A percentile compares a stretch with the other conserved stretches of the same genome.
These are phyloP conservation scores for Semicossyphus pulcher DNA, from an alignment of 2,113 vertebrate species.

Conservation along the genomic window DNA sequence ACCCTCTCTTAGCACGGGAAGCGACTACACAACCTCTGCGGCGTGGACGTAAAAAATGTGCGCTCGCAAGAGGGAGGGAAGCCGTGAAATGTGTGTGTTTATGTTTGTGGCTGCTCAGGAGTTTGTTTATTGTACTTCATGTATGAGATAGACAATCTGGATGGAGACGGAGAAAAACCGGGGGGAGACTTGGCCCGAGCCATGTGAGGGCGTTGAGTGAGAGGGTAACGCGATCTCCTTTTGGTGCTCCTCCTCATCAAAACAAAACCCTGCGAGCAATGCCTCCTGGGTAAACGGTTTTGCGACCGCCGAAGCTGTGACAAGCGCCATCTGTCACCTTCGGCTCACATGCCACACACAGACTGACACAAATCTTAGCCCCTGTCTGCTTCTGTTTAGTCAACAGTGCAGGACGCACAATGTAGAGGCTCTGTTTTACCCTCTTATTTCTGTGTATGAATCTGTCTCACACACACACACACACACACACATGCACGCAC, in stretches of 20 bases:
- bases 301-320: conserved; percentile 73
- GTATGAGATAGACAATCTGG: conserved; percentile 54
- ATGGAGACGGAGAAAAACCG: conserved; percentile 9
- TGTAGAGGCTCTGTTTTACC: neutral
- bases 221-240: conserved; percentile 81
- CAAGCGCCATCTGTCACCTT: conserved; percentile 79
- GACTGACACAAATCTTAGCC: conserved; percentile 48
- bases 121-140: conserved; percentile 66
- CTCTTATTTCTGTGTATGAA: neutral
- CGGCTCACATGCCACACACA: conserved; percentile 71
- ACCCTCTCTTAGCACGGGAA: conserved; percentile 63
- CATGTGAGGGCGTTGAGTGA: conserved; percentile 66
- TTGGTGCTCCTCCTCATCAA: conserved; percentile 81
- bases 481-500: neutral
- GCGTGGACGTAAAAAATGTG: conserved; percentile 33
- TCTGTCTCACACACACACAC: conserved; percentile 1
- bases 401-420: neutral
- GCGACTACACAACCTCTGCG: conserved; percentile 40
- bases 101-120: conserved; percentile 19
- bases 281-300: conserved; percentile 84
- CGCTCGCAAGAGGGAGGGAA: conserved; percentile 25
- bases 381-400: conserved; percentile 26
- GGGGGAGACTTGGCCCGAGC: conserved; percentile 4
- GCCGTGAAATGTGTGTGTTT: conserved; percentile 53
- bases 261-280: conserved; percentile 80